Evolutionary conservation across 2,113 vertebrate species (phyloP), one percentile per base, ranked within the genome.

Genomic region (Toxotes chatareus): DNA sequence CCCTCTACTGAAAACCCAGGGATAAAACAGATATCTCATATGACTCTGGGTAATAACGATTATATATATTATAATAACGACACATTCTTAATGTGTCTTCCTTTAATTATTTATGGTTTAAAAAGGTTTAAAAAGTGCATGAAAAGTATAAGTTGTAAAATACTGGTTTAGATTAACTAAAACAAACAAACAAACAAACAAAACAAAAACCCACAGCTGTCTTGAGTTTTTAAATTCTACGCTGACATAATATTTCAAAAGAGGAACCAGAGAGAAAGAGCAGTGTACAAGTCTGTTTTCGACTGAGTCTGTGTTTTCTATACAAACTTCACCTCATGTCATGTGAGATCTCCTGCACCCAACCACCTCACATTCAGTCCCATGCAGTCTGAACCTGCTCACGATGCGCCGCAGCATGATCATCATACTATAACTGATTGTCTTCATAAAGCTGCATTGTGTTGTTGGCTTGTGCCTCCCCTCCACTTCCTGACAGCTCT

Each of bases 361-460:
- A 21, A 10, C 7, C 61, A 5, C 57, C 55, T 67, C 73, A 16
- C 32, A 56, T 9, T 27, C n/a, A 16, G 3, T 21, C 60, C 6
- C 16, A 59, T 74, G 73, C 76, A 72, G 64, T 51, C 27, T 27
- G 23, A 64, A 56, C 1, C 14, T 5, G 40, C 34, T 72, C 55
- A 81, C 60, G 19, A 76, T 70, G 53, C 57, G 27, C 81, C 70
- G 77, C 84, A 61, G 83, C 77, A 34, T 44, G 59, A 69, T 71
- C 76, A 38, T 75, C 85, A 31, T 21, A 10, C 79, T 42, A 62
- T 90, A 89, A 93, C 72, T 79, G 91, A 93, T 86, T 82, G 85
- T 91, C 83, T 87, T 89, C 84, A 91, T 89, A 90, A 87, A 68
- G 73, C 80, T 75, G 88, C 88, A 46, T 86, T 81, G 87, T 92